These are phyloP conservation scores for Mamestra configurata DNA, from an alignment of 1,140 invertebrate genomes.

Conservation along the genomic window DNA sequence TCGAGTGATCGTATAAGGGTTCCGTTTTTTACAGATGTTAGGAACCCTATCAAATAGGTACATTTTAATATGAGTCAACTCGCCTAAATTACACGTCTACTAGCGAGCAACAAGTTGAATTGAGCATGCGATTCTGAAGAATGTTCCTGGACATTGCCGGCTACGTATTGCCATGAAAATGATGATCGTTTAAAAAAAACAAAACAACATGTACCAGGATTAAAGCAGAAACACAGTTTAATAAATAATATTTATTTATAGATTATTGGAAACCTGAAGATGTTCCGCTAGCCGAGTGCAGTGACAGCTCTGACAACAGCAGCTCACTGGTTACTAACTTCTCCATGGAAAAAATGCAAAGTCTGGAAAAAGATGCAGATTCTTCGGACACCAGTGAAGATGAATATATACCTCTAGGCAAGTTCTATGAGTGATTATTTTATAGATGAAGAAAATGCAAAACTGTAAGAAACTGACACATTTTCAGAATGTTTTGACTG, in stretches of 20 bases:
- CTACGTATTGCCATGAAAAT: too few relatives aligned
- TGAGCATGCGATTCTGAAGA: too few relatives aligned
- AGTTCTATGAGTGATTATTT: constrained; percentile 44
- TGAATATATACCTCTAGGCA: constrained; percentile 83
- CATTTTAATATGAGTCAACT: too few relatives aligned
- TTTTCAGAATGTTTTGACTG: constrained; percentile 1
- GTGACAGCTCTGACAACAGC: constrained; percentile 84
- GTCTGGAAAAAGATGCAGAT: constrained; percentile 78
- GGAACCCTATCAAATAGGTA: too few relatives aligned
- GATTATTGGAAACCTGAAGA: constrained; percentile 84
- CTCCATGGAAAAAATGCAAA: constrained; percentile 79
- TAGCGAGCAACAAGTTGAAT: too few relatives aligned
- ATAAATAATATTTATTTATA: constrained; percentile 56
- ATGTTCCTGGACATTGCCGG: too few relatives aligned
- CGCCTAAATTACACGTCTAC: too few relatives aligned
- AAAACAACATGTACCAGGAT: too few relatives aligned
- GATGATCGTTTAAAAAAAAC: too few relatives aligned
- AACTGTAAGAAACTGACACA: constrained; percentile 30
- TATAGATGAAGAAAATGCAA: constrained; percentile 15
- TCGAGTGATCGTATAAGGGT: too few relatives aligned
- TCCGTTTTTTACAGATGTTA: too few relatives aligned
- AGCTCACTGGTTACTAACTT: constrained; percentile 82
- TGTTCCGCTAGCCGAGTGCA: constrained; percentile 76
- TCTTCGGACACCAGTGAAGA: constrained; percentile 83
- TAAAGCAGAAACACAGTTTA: not conserved